Evolutionary conservation across 2,113 vertebrate species (phyloP).

Genomic region (Callorhinus ursinus): DNA sequence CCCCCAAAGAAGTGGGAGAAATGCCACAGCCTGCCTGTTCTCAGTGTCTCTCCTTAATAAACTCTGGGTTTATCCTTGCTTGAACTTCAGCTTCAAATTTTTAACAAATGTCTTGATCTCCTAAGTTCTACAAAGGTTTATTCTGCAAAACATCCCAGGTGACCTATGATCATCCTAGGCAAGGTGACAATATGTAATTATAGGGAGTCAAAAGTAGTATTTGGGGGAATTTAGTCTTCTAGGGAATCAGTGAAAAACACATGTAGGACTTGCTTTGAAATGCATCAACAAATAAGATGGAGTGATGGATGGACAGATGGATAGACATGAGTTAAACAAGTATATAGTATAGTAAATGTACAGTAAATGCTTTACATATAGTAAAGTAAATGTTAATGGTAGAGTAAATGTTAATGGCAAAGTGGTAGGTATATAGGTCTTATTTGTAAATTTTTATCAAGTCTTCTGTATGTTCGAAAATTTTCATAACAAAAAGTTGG

Average conservation of each 20-base stretch:
- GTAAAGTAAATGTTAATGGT: not conserved
- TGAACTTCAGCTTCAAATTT: slow-evolving; percentile 9
- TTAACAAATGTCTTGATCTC: not conserved
- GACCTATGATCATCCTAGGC: not conserved
- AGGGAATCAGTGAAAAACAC: not conserved
- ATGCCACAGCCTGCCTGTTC: not conserved
- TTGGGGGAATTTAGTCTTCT: not conserved
- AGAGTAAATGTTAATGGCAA: not conserved
- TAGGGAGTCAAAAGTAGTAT: not conserved
- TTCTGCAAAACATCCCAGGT: not conserved
- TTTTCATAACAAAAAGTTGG: not conserved
- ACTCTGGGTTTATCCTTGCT: not conserved
- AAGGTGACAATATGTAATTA: not conserved
- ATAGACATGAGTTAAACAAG: not conserved
- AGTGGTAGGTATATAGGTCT: not conserved
- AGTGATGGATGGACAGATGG: not conserved
- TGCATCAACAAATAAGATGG: not conserved
- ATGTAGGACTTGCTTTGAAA: not conserved
- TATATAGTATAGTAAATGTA: not conserved
- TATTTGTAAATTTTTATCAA: not conserved
- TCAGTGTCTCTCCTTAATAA: not conserved
- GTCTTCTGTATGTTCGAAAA: slow-evolving; percentile 19
- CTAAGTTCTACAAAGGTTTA: not conserved
- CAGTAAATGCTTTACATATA: not conserved
- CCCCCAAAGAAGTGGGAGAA: not conserved